phyloP scores from a whole-genome alignment of 2,113 vertebrate species.

The Sialia sialis region DNA sequence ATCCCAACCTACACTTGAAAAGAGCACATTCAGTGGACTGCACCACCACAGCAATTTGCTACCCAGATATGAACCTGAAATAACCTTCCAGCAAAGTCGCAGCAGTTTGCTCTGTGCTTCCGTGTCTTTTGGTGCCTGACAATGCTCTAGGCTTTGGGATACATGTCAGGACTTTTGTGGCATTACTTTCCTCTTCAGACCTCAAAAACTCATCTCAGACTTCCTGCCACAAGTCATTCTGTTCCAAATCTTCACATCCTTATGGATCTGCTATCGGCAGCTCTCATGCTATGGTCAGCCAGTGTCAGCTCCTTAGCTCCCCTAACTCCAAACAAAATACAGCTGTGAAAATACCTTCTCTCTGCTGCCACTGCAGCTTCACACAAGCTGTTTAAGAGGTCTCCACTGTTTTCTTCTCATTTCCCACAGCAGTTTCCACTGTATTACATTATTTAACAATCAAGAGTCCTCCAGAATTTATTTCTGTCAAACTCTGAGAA shows the following conservation, averaged over 20 bases:
- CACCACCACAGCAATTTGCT: neutral
- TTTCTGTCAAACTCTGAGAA: neutral
- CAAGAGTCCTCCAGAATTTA: neutral
- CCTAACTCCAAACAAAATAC: slow-evolving; percentile 52
- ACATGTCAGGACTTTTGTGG: neutral
- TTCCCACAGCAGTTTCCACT: slow-evolving; percentile 43
- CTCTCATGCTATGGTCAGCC: slow-evolving; percentile 5
- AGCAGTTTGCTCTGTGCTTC: neutral
- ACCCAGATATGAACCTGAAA: neutral
- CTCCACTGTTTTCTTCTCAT: slow-evolving; percentile 10
- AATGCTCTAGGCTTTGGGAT: neutral
- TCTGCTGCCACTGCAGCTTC: neutral
- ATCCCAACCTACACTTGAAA: neutral
- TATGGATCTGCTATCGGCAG: neutral
- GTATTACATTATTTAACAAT: slow-evolving; percentile 15
- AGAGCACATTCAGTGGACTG: no score
- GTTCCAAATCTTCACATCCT: neutral
- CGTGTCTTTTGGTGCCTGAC: neutral
- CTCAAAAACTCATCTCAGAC: neutral
- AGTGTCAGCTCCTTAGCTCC: slow-evolving; percentile 21
- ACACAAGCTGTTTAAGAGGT: slow-evolving; percentile 5
- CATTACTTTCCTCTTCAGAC: neutral
- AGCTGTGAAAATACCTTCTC: slow-evolving; percentile 57
- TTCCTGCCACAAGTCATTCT: slow-evolving; percentile 7
- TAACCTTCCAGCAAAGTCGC: neutral